Evolutionary conservation across 1,140 invertebrate species (phyloP), one percentile per base, ranked within the genome.

Genomic region (Panagrolaimus sp.): DNA sequence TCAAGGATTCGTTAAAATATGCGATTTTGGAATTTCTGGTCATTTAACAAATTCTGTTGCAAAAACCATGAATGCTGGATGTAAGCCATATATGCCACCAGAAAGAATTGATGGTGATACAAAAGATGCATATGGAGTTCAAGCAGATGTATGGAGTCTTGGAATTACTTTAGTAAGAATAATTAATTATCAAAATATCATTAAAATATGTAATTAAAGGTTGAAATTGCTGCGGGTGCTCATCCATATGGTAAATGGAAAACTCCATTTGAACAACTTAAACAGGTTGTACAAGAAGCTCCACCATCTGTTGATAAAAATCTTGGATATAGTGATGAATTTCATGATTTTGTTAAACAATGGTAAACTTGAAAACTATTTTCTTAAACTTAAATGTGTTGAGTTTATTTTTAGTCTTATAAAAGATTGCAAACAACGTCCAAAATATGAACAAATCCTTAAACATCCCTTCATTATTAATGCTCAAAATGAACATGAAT

Each of bases 201-300:
- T 26, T 48, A 26, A 76, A 67, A 32, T 47, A 17, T 24, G 0
- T 43, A 32, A 43, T 73, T 75, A 45, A 44, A 79, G 80, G 72
- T 82, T 47, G 80, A 82, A 75, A 82, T 82, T 63, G 80, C 93
- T 0, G 95, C 91, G 10, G 93, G 93, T 12, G 89, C 88, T 65
- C 96, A 96, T 85, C 94, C 94, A 0, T 97, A 96, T 84, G 91
- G 90, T 10, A 91, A 91, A 77, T 96, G 93, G 93, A 91, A 91
- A 72, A 92, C 90, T 8, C 91, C 95, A 2, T 97, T 97, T 86
- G 93, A 96, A 78, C 94, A 97, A 83, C 85, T 97, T 47, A 92
- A 92, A 78, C 92, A 94, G 86, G 94, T 97, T 8, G 94, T 97
- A 0, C 90, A 94, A 83, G 94, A 93, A 15, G 91, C 93, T 76